Evolutionary conservation across 2,113 vertebrate species (phyloP), one percentile per base, ranked within the genome.

Genomic region (Halcyon malimbica): DNA sequence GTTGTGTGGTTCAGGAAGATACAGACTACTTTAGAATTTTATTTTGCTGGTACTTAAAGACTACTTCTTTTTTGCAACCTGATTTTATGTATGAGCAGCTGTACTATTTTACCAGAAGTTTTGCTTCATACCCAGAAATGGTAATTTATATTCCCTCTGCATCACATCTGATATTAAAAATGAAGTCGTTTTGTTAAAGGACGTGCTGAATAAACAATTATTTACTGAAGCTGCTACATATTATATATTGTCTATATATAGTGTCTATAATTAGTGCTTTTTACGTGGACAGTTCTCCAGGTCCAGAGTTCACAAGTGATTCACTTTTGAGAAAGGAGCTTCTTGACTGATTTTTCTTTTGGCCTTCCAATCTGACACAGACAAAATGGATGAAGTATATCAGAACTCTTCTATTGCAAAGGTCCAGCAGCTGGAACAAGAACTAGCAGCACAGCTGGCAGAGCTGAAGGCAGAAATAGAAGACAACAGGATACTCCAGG

Each of bases 381-480:
- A 41, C 37, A 79, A 57, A 83, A 98, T 98, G 98, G 94, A 95
- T 80, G 90, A 97, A 21, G 60, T 91, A 6, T 98, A 98, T 73
- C 97, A 95, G 93, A 81, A 97, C 10, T 97, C 97, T 53, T 98
- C 98, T 41, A 97, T 97, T n/a, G 95, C 97, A 37, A 98, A 96
- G 78, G 90, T 98, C 85, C 93, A 97, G 94, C 97, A 97, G 75
- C 87, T 98, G 95, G 98, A 99, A 90, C 97, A 97, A 57, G 98
- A 98, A 60, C 88, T 98, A 94, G 96, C 93, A 5, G 56, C 33
- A 13, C 97, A 95, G 28, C 46, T 98, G 67, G 74, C 94, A 26
- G 97, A 98, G 64, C 97, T 99, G 60, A 97, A 93, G 89, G 92
- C 80, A 14, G 97, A 98, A 93, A 96, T 95, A 53, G 97, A 98